A percentile compares a stretch with the other conserved stretches of the same genome.
phyloP scores from a whole-genome alignment of 1,140 invertebrate genomes.

The Hermetia illucens region DNA sequence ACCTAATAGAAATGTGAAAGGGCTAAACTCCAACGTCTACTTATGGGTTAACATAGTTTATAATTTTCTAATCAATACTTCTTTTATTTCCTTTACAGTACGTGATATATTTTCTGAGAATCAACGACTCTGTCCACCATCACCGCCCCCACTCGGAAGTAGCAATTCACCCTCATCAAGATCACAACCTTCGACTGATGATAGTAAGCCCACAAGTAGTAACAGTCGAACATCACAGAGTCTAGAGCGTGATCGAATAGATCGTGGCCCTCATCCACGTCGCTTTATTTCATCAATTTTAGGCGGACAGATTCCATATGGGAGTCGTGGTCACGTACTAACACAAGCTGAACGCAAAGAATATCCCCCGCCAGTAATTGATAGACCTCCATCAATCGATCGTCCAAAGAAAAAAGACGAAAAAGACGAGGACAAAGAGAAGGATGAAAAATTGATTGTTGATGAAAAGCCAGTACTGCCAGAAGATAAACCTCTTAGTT shows the following conservation, averaged over 20 bases:
- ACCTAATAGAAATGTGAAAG: too few species aligned
- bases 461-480: constrained; percentile 34
- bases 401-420: too few species aligned
- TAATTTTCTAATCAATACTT: not conserved
- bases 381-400: too few species aligned
- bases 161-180: too few species aligned
- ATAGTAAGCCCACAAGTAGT: not conserved
- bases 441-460: constrained; percentile 20
- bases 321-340: constrained; percentile 45
- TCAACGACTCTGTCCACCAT: not conserved
- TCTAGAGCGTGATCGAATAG: too few species aligned
- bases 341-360: constrained; percentile 66
- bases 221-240: constrained; percentile 2
- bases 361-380: constrained; percentile 43
- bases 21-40: too few species aligned
- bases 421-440: not conserved
- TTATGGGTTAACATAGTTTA: too few species aligned
- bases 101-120: not conserved
- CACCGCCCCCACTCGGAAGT: not conserved
- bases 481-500: constrained; percentile 26
- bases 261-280: too few species aligned
- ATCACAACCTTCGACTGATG: not conserved
- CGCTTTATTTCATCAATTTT: constrained; percentile 64
- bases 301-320: constrained; percentile 59
- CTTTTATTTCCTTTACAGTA: not conserved